Conservation (phyloP, 2,797 vertebrate genomes). For the Fistularia tabacaria region DNA sequence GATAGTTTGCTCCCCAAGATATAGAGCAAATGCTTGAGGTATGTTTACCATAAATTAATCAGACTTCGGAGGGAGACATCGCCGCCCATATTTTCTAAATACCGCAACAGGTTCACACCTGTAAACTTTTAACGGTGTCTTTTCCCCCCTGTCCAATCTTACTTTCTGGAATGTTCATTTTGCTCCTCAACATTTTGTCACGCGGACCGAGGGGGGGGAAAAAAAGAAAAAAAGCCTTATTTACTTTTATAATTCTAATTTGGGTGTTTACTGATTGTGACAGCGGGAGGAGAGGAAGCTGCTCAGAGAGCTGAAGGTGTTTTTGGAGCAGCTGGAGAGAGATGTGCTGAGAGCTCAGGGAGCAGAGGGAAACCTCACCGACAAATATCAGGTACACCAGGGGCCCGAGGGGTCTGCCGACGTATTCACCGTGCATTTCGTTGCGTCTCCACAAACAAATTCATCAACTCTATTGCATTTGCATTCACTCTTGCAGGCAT, state of each 20-base stretch:
- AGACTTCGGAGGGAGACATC: neutral
- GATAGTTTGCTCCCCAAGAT: constrained; percentile 81
- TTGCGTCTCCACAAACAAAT: neutral
- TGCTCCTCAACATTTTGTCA: neutral
- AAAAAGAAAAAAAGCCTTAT: constrained; percentile 14
- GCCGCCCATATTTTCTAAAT: too few relatives aligned
- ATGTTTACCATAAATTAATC: constrained; percentile 59
- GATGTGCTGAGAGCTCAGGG: constrained; percentile 87
- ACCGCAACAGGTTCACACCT: too few relatives aligned
- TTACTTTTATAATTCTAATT: constrained; percentile 12
- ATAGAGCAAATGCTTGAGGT: constrained; percentile 84
- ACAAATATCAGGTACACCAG: constrained; percentile 88
- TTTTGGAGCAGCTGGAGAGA: constrained; percentile 95
- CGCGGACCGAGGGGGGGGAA: constrained; percentile 10
- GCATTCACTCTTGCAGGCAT: constrained; percentile 70
- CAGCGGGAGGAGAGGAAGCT: constrained; percentile 90
- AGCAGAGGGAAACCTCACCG: constrained; percentile 84
- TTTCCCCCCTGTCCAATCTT: constrained; percentile 10
- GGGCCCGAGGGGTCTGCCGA: neutral
- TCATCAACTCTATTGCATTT: neutral
- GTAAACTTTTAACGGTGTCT: neutral
- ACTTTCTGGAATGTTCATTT: constrained; percentile 17
- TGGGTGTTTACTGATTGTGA: constrained; percentile 14
- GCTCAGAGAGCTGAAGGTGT: constrained; percentile 89
- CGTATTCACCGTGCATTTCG: too few relatives aligned